These are phyloP conservation scores for Hippocampus abdominalis DNA, from an alignment of 2,113 vertebrate genomes.

Conservation along the genomic window DNA sequence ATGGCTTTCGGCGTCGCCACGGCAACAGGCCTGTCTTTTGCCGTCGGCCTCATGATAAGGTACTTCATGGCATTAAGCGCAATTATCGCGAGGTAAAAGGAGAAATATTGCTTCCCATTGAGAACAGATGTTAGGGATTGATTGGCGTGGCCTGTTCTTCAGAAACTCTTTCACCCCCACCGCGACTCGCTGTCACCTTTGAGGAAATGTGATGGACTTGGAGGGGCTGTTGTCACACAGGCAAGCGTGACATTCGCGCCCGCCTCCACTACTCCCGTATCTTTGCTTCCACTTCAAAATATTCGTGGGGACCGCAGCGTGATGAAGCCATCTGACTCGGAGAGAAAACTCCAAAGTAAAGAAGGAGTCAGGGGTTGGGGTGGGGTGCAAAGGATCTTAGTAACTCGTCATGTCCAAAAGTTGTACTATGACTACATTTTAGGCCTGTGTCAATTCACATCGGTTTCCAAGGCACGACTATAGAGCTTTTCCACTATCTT, in stretches of 20 bases:
- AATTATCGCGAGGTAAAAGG: constrained; percentile 76
- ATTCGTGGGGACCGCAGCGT: not conserved
- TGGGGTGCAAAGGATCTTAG: too few species aligned
- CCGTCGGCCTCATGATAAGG: constrained; percentile 75
- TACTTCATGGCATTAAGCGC: constrained; percentile 76
- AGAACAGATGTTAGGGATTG: constrained; percentile 77
- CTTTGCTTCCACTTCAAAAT: constrained; percentile 15
- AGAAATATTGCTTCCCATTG: constrained; percentile 75
- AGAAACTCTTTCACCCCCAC: constrained; percentile 52
- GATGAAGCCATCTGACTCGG: not conserved
- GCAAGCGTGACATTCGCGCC: not conserved
- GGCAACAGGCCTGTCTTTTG: constrained; percentile 75
- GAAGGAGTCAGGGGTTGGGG: not conserved
- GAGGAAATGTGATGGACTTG: constrained; percentile 37
- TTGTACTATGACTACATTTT: not conserved
- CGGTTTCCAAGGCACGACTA: too few species aligned
- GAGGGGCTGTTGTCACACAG: constrained; percentile 25
- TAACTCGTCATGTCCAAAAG: not conserved
- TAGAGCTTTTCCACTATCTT: too few species aligned
- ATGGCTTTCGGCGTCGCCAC: constrained; percentile 78
- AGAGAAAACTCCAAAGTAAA: not conserved
- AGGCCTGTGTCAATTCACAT: too few species aligned
- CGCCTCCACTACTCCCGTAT: constrained; percentile 15
- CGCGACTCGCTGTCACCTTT: constrained; percentile 33
- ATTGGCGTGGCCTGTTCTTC: constrained; percentile 63